Evolutionary conservation across 2,113 vertebrate genomes (phyloP).

Genomic region (Cathartes aura): DNA sequence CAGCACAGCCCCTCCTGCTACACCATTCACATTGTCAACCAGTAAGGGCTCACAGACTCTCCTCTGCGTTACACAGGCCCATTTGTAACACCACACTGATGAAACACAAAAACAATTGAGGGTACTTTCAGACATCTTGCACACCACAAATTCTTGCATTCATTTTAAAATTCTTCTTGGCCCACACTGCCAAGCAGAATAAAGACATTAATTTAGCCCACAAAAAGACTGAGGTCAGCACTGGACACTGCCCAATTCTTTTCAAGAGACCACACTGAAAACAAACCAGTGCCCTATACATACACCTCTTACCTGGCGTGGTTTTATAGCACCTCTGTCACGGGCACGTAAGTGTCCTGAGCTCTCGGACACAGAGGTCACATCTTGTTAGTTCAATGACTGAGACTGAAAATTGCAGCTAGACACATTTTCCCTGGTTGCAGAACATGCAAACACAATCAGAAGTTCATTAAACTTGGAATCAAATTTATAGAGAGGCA

Average conservation of each 20-base stretch:
- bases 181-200: conserved; percentile 54
- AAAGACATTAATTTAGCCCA: conserved; percentile 47
- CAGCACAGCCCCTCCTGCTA: neutral
- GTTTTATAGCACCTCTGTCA: neutral
- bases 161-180: conserved; percentile 52
- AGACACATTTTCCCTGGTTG: neutral
- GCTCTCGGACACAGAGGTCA: neutral
- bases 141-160: conserved; percentile 62
- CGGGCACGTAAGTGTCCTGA: accelerated
- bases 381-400: neutral
- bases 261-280: neutral
- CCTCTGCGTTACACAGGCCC: neutral
- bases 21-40: neutral
- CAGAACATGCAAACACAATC: neutral
- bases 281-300: neutral
- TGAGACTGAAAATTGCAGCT: neutral
- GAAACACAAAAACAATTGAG: conserved; percentile 28
- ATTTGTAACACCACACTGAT: conserved; percentile 7
- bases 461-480: neutral
- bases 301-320: neutral
- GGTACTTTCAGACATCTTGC: conserved; percentile 14
- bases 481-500: neutral
- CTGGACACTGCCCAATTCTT: conserved; percentile 1
- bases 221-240: conserved; percentile 31
- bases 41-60: neutral